Evolutionary conservation across 1,140 invertebrate species (phyloP), one percentile per base, ranked within the genome.

Genomic region (Microvelia longipes): DNA sequence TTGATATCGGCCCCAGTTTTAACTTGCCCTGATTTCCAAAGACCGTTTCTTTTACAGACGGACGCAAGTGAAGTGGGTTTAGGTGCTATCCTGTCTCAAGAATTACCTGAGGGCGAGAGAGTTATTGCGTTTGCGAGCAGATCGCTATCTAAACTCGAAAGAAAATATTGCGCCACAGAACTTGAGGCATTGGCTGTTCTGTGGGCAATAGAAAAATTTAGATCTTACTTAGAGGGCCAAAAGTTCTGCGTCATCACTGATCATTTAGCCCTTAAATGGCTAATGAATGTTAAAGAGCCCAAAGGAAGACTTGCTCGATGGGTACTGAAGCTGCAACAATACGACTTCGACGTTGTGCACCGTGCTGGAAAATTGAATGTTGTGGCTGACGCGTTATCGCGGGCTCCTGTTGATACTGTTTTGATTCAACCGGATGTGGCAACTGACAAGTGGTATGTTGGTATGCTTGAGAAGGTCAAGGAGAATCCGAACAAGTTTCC

Each of bases 211-310:
- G 73, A 79, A 64, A 75, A 80, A 30, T 80, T 78, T 66, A 65
- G 75, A 25, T 68, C 29, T 0, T 77, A 75, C 63, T 68, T 78
- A 28, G 75, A 79, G 64, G 77, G 76, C 13, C 75, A 30, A 2
- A 67, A 77, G 25, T 81, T 83, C 68, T 76, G 28, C 0, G 75
- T 82, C 0, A 66, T 77, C 28, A 81, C 79, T 1, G 80, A 82
- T 69, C 79, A 81, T 63, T 74, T 71, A 81, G 83, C 70, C 73
- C 76, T 84, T 2, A 71, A 73, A 30, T 85, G 80, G 79, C 73
- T 85, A 2, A 72, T 76, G 27, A 76, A 76, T 1, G 73, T 81
- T 1, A 80, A 78, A 71, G 78, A 82, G 68, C 75, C 77, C 1
- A 75, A 71, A 0, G 79, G 77, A 63, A 64, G 81, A 63, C 69